A percentile compares a stretch with the other conserved stretches of the same genome.
These are phyloP conservation scores for Micromys minutus DNA, from an alignment of 2,113 vertebrate species.

Conservation along the genomic window DNA sequence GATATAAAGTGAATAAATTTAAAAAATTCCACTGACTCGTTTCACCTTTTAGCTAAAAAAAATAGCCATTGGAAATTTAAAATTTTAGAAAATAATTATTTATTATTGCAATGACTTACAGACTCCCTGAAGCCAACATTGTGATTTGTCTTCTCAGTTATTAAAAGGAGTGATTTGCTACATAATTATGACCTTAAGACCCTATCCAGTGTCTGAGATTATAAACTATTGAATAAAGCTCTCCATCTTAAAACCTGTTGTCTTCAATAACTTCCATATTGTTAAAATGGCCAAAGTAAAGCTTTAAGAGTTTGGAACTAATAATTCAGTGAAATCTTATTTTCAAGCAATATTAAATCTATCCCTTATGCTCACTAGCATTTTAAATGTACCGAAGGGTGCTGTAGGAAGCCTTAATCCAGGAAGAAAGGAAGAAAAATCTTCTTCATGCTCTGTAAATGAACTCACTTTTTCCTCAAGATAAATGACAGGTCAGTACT, in stretches of 20 bases:
- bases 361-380: neutral
- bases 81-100: conserved; percentile 28
- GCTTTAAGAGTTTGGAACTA: conserved; percentile 17
- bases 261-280: conserved; percentile 34
- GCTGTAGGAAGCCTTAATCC: neutral
- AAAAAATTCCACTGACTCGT: no score
- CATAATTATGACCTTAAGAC: conserved; percentile 6
- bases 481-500: neutral
- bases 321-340: conserved; percentile 7
- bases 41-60: no score
- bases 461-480: conserved; percentile 38
- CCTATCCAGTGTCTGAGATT: neutral
- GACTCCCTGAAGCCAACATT: neutral
- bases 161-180: neutral
- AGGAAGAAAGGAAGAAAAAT: neutral
- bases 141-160: neutral
- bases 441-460: conserved; percentile 40
- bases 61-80: neutral
- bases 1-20: no score
- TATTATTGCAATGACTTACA: neutral
- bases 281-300: neutral
- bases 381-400: neutral
- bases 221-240: conserved; percentile 27
- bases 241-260: neutral
- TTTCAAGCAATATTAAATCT: neutral